These are phyloP conservation scores for Apaloderma vittatum DNA, from an alignment of 2,113 vertebrate species.

Conservation along the genomic window DNA sequence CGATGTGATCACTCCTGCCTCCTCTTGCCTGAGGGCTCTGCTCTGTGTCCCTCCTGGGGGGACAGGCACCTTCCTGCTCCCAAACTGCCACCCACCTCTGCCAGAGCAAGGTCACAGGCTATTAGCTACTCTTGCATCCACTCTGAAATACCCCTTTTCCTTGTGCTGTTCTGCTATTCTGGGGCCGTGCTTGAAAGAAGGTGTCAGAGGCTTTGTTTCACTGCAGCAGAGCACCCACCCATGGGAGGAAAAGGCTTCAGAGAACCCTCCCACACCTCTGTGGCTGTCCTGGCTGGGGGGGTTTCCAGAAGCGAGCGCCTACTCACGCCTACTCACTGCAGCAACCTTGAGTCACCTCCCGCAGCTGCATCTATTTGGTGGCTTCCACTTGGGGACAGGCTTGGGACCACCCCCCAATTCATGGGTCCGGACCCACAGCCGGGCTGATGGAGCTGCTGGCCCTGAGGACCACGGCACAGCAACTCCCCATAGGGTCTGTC, in stretches of 20 bases:
- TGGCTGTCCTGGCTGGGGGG: background rate
- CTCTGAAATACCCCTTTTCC: background rate
- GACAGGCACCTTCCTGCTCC: background rate
- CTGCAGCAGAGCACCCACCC: background rate
- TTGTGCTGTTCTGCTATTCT: background rate
- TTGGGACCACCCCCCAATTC: background rate
- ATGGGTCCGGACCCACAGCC: background rate
- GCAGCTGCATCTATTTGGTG: background rate
- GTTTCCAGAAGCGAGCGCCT: background rate
- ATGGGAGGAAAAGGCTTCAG: background rate
- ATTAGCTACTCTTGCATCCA: fast-evolving
- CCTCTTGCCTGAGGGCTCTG: background rate
- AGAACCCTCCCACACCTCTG: fast-evolving
- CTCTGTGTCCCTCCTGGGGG: fast-evolving
- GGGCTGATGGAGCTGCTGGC: background rate
- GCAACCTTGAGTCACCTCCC: background rate
- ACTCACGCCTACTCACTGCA: fast-evolving
- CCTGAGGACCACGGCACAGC: fast-evolving
- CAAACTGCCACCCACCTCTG: background rate
- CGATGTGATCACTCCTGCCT: background rate
- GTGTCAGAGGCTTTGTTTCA: background rate
- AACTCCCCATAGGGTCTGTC: background rate
- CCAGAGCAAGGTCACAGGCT: background rate
- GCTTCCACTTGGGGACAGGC: background rate
- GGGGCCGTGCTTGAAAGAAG: background rate